Base-by-base conservation (phyloP, 1,140 invertebrate genomes). In the Rhynchophorus ferrugineus region DNA sequence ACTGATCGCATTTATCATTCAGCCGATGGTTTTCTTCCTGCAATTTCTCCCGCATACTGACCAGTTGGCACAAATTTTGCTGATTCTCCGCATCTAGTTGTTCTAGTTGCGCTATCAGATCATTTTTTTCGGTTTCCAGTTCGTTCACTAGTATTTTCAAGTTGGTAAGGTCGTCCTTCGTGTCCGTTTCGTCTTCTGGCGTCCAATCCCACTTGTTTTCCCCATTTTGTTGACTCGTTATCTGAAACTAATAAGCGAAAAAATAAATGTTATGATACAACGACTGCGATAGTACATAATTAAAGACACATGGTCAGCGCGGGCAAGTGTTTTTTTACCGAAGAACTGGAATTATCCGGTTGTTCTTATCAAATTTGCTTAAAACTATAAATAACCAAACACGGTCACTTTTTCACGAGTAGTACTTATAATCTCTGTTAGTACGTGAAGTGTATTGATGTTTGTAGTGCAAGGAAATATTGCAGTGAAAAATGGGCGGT, bases 1-100 rank as follows among this genome's bases (percentile, higher is more conserved):
- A 66, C 42, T 75, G 68, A 5, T 71, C 65, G 54, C 79, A 76
- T 13, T 75, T 63, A 16, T 66, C 67, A 58, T 74, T 74, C 13
- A 81, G 59, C 20, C 70, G 68, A 44, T 76, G 69, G 35, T 79
- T 74, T 58, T 82, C 78, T 14, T 69, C 60, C 61, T 74, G 74
- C 1, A 83, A 61, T 9, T 72, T 62, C 58, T 77, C 76, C 44
- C 61, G 64, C 42, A 68, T 61, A 14, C 36, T 52, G 7, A 70
- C 54, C 16, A 69, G 42, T 52, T 67, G 61, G 17, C 61, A 58
- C 3, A 61, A 61, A 24, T 64, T 69, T 39, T 60, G 51, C 48
- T 69, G 66, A 44, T 64, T 61, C 47, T 70, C 66, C 11, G 36
- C 13, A 54, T 70, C 68, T 1, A 70, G 48, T 47, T 68, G 62